Conservation (phyloP, 2,113 vertebrate genomes). For the Paratilapia polleni region DNA sequence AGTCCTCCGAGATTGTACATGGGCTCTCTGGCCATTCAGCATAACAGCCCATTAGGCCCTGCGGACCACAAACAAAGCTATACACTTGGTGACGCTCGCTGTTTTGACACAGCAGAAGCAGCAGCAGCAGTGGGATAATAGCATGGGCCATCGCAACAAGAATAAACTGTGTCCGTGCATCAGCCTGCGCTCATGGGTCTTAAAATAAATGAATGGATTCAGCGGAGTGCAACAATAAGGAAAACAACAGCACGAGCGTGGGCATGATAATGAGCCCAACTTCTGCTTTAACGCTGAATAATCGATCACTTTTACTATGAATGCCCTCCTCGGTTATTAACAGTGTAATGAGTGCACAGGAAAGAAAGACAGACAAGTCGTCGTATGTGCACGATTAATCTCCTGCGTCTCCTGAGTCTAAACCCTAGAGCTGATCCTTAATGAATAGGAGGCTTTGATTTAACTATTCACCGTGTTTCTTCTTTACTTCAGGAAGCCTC, state of each 20-base stretch:
- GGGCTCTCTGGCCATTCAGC: constrained; percentile 42
- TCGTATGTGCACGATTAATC: constrained; percentile 64
- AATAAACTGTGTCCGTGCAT: constrained; percentile 43
- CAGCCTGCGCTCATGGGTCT: constrained; percentile 34
- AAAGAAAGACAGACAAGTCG: constrained; percentile 42
- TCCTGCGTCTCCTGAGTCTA: constrained; percentile 65
- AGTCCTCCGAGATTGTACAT: constrained; percentile 22
- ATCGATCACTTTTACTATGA: constrained; percentile 10
- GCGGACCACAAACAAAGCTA: constrained; percentile 52
- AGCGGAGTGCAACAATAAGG: constrained; percentile 34
- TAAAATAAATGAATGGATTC: constrained; percentile 59
- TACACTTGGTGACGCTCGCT: constrained; percentile 41
- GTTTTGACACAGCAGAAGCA: constrained; percentile 40
- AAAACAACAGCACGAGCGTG: constrained; percentile 43
- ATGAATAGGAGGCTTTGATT: constrained; percentile 69
- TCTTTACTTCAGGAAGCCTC: constrained; percentile 28
- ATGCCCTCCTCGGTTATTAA: background rate
- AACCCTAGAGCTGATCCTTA: constrained; percentile 68
- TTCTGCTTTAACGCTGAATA: constrained; percentile 26
- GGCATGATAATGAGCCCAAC: constrained; percentile 19
- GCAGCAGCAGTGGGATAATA: constrained; percentile 34
- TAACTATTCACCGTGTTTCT: constrained; percentile 53
- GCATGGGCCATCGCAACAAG: constrained; percentile 31
- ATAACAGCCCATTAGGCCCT: constrained; percentile 46
- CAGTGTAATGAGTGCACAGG: background rate